These are phyloP conservation scores for Heliothis virescens DNA, from an alignment of 1,140 invertebrate genomes.

Conservation along the genomic window DNA sequence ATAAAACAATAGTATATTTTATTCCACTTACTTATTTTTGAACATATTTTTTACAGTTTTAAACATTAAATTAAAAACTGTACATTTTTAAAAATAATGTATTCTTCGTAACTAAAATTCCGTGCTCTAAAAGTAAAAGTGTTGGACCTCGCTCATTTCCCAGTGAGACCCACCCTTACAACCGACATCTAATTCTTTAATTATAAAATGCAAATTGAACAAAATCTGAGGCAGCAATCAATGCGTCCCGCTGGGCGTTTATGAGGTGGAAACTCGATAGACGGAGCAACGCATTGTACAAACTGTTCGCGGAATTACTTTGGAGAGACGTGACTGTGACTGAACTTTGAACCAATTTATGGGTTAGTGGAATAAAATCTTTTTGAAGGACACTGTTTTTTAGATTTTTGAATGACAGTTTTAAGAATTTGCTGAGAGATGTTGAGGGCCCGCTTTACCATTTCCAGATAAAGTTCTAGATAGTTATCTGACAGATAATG, in stretches of 20 bases:
- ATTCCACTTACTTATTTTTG: no score
- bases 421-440: no score
- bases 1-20: no score
- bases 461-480: no score
- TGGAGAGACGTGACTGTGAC: conserved; percentile 26
- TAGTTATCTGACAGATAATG: no score
- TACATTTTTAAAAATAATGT: no score
- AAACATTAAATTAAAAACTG: no score
- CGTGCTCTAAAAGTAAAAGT: neutral
- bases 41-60: no score
- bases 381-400: neutral
- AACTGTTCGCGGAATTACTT: conserved; percentile 60
- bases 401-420: neutral
- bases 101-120: neutral
- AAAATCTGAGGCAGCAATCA: conserved; percentile 68
- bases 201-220: conserved; percentile 79
- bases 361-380: neutral
- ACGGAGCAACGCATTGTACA: conserved; percentile 57
- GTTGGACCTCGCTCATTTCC: neutral
- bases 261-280: conserved; percentile 76
- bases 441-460: no score
- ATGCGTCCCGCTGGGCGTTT: conserved; percentile 68
- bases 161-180: conserved; percentile 46
- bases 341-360: neutral
- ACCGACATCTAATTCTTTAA: conserved; percentile 75